Base-by-base conservation (phyloP, 1,140 invertebrate genomes). In the Meloidogyne floridensis region DNA sequence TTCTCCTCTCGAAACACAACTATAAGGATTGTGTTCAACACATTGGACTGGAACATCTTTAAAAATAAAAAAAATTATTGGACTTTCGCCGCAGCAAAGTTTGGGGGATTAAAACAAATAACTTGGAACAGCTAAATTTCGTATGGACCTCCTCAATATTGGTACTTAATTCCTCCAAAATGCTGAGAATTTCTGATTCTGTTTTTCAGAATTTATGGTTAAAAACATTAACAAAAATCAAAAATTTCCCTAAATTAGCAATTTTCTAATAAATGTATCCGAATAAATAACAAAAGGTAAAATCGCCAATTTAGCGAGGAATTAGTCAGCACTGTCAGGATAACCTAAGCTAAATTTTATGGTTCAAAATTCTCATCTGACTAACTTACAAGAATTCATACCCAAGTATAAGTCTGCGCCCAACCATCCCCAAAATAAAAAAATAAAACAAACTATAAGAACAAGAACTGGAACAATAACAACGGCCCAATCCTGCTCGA, bases 401-500 rank as follows among this genome's bases (percentile, higher is more conserved):
- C 47, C 47, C 47, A 53, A 32, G 10, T 32, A 54, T 10, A 54
- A 10, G 0, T 54, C 53, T 54, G 20, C 18, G 75, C 11, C 32
- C 56, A n/a, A 59, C 1, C 8, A 82, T 15, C 51, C 5, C 47
- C 11, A 18, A n/a, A n/a, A 42, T 72, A 73, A 43, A 11, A 2
- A 11, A 65, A 32, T 32, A 54, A 47, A 70, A 79, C 82, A 77
- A 78, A 88, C 88, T 87, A 20, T 86, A 56, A 72, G 87, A 85
- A 84, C 87, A 88, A 76, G 87, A 87, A 54, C 81, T 85, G 2
- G 87, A 87, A 72, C 87, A 88, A 70, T 88, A 56, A 77, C 87
- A 88, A 47, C 86, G 82, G 4, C 88, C 84, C 11, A 80, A 78
- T 4, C 86, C 84, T 20, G 80, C 75, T 13, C 81, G 59, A 71